Evolutionary conservation across 2,797 vertebrate genomes (phyloP), one percentile per base, ranked within the genome.

Genomic region (Salmo trutta): DNA sequence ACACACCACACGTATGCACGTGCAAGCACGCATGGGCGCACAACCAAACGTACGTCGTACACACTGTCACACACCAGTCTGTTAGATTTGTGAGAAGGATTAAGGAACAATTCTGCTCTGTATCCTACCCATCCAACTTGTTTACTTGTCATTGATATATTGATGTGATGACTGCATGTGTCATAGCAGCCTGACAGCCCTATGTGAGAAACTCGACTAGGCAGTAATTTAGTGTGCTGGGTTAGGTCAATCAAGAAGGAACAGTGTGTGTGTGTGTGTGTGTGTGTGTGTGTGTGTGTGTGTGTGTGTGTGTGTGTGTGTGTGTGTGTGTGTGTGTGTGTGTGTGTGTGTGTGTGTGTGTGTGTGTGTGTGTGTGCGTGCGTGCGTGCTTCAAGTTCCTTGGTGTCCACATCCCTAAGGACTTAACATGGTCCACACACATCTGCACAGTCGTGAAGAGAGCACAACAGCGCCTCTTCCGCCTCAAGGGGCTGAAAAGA

Each of bases 61-160:
- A 91, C 87, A 56, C 19, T 1, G 90, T 88, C 91, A 90, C 85
- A 78, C 84, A 59, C 87, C 92, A 93, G 93, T 90, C 80, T 79
- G 77, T 84, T 83, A 83, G 66, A 88, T 90, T 80, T 87, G 72
- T 84, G 82, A 54, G 75, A 90, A 21, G 56, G 56, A 21, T n/a
- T 62, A n/a, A 62, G 56, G 56, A 6, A 19, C 56, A 21, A 62
- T 62, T 62, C 6, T 62, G n/a, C 56, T 62, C 16, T 62, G 7
- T 21, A 62, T 66, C 24, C 65, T 27, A 31, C 15, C 65, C 14
- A 66, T 62, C n/a, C 56, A 62, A 21, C 21, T 10, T 5, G 65
- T 27, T 66, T 66, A 31, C 24, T 29, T 27, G 24, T 31, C n/a
- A 14, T 31, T 66, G 24, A 4, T 29, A 66, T 66, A 66, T 66